Conservation (phyloP, 1,140 invertebrate genomes). For the Microplitis demolitor region DNA sequence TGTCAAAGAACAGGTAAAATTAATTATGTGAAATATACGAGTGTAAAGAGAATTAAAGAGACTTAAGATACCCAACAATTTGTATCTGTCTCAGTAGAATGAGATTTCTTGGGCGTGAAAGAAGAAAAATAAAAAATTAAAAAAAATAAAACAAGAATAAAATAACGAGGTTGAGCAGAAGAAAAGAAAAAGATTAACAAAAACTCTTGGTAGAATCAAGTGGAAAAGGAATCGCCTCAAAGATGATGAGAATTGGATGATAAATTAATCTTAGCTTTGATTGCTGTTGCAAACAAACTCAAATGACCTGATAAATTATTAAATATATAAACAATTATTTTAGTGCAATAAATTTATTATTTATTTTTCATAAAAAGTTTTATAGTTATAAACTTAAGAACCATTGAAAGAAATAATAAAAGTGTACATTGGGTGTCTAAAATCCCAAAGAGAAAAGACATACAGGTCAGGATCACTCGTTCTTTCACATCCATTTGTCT, state of each 20-base stretch:
- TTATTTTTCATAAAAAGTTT: neutral
- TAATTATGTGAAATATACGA: too few species aligned
- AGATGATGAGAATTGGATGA: neutral
- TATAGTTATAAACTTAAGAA: too few species aligned
- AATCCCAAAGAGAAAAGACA: neutral
- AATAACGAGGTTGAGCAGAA: too few species aligned
- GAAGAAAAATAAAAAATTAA: neutral
- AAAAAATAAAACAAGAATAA: too few species aligned
- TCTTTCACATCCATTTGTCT: constrained; percentile 45
- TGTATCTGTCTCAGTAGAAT: neutral
- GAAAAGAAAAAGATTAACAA: too few species aligned
- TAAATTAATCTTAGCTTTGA: neutral
- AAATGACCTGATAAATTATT: neutral
- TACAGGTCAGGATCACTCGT: neutral
- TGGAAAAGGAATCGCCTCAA: too few species aligned
- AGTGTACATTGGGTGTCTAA: neutral
- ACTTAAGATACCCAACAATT: neutral
- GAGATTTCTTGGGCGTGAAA: neutral
- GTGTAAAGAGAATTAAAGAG: neutral
- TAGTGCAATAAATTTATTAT: neutral
- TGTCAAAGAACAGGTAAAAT: too few species aligned
- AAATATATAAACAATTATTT: too few species aligned
- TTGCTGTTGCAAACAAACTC: neutral
- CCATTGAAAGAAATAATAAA: neutral
- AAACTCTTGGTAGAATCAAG: too few species aligned